phyloP scores from a whole-genome alignment of 2,797 vertebrate genomes.

The Sternotherus odoratus region DNA sequence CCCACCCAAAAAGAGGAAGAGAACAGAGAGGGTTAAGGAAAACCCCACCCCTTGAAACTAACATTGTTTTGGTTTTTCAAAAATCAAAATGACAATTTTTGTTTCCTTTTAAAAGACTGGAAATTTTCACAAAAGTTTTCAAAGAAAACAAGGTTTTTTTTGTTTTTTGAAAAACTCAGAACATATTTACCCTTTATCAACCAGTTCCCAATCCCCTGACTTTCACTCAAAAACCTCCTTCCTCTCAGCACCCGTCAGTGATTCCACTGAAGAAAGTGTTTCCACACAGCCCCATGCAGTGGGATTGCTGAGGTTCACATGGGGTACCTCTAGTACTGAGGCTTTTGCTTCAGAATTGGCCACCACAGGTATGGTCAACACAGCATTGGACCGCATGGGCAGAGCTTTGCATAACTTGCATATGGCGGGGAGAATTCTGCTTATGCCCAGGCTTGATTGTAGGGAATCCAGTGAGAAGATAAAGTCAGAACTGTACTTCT shows the following conservation, averaged over 20 bases:
- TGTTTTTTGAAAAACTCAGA: too few species aligned
- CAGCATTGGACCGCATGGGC: neutral
- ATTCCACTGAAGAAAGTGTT: neutral
- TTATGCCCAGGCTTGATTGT: neutral
- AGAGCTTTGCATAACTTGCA: neutral
- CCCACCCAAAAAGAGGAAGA: slow-evolving; percentile 1
- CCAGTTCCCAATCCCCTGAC: too few species aligned
- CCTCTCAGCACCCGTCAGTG: neutral
- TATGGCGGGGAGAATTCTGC: neutral
- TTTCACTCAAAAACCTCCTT: too few species aligned
- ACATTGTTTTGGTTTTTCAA: slow-evolving; percentile 50
- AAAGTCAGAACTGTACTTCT: neutral
- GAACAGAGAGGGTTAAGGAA: slow-evolving; percentile 41
- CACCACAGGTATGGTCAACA: too few species aligned
- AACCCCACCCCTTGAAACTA: neutral
- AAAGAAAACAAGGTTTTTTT: too few species aligned
- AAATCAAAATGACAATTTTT: slow-evolving; percentile 26
- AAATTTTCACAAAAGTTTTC: too few species aligned
- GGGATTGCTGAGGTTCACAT: too few species aligned
- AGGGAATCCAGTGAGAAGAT: neutral
- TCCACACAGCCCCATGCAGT: too few species aligned
- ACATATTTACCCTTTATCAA: too few species aligned
- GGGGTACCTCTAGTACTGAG: too few species aligned
- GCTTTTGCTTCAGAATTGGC: too few species aligned
- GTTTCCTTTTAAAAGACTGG: too few species aligned